Conservation (phyloP, 2,113 vertebrate species). For the Menidia beryllina region DNA sequence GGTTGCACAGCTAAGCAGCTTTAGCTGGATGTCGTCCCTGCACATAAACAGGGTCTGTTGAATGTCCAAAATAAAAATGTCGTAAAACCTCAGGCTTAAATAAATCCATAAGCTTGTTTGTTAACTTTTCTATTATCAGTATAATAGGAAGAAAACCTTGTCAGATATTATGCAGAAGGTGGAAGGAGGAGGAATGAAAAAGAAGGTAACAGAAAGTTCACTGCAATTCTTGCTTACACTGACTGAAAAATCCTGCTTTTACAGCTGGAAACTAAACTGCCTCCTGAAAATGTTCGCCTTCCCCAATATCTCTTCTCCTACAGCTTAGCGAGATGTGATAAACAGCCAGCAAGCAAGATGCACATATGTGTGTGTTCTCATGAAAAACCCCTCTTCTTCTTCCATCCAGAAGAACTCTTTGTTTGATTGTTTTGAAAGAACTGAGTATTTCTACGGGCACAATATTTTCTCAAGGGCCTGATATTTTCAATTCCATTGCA, state of each 20-base stretch:
- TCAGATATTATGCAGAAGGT: slow-evolving; percentile 1
- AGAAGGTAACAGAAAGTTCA: slow-evolving; percentile 58
- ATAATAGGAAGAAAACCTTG: slow-evolving; percentile 7
- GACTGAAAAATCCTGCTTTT: slow-evolving; percentile 52
- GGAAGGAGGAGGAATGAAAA: background rate
- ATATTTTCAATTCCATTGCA: slow-evolving; percentile 8
- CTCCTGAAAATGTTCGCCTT: slow-evolving; percentile 54
- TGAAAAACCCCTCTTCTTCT: slow-evolving; percentile 42
- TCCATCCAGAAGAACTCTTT: slow-evolving; percentile 11
- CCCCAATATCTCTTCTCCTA: slow-evolving; percentile 51
- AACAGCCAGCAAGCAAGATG: slow-evolving; percentile 33
- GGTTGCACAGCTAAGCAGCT: background rate
- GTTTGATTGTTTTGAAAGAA: slow-evolving; percentile 5
- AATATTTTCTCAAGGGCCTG: background rate
- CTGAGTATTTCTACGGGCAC: background rate
- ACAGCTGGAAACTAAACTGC: slow-evolving; percentile 41
- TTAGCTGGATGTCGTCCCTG: background rate
- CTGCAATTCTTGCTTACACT: slow-evolving; percentile 50
- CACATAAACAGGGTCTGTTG: background rate
- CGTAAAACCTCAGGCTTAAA: background rate
- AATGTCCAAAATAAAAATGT: slow-evolving; percentile 14
- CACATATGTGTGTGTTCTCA: slow-evolving; percentile 16
- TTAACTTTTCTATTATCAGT: slow-evolving; percentile 23
- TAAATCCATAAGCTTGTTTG: slow-evolving; percentile 11
- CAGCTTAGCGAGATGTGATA: slow-evolving; percentile 44